These are phyloP conservation scores for Byasa hedistus DNA, from an alignment of 2,888 invertebrate genomes.

Conservation along the genomic window DNA sequence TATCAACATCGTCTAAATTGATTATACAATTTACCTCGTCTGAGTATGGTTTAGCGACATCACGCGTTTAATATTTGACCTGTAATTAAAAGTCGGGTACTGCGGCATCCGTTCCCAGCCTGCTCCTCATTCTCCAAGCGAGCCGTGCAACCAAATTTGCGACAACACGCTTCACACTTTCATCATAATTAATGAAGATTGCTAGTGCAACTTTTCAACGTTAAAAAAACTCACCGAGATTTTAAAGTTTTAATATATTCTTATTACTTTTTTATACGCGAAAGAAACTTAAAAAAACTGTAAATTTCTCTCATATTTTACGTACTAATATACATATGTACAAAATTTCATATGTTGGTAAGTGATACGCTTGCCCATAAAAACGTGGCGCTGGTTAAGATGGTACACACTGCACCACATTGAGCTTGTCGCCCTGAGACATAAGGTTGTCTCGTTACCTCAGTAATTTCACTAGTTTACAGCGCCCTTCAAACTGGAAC, in stretches of 20 bases:
- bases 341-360: too few relatives aligned
- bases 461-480: too few relatives aligned
- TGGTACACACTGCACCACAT: too few relatives aligned
- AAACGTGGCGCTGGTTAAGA: too few relatives aligned
- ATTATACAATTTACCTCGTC: background rate
- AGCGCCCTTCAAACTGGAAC: too few relatives aligned
- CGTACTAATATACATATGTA: too few relatives aligned
- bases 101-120: background rate
- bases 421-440: too few relatives aligned
- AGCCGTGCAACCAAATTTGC: conserved; percentile 14
- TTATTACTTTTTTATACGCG: background rate
- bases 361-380: too few relatives aligned
- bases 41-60: background rate
- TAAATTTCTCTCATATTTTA: too few relatives aligned
- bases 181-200: conserved; percentile 16
- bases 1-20: background rate
- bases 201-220: conserved; percentile 13
- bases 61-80: background rate
- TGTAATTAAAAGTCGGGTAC: background rate
- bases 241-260: background rate
- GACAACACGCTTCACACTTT: conserved; percentile 13
- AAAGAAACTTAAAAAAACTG: background rate
- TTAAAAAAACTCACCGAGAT: background rate
- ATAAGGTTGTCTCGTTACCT: too few relatives aligned
- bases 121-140: background rate